phyloP scores from a whole-genome alignment of 2,113 vertebrate genomes.

The Nycticebus coucang region DNA sequence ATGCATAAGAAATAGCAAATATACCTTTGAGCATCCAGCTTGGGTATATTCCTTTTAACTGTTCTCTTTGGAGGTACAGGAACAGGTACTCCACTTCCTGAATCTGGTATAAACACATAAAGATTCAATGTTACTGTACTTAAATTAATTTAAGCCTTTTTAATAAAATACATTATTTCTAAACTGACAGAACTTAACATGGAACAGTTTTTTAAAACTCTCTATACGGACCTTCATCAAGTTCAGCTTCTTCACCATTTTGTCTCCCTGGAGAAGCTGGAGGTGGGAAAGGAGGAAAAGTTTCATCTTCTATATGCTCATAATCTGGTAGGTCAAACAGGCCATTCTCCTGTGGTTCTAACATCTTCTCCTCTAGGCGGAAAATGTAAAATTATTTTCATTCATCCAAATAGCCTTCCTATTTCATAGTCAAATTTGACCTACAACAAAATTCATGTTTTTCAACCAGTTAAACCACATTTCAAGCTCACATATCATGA shows the following conservation, averaged over 20 bases:
- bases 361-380: conserved; percentile 75
- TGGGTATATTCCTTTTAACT: conserved; percentile 91
- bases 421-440: conserved; percentile 14
- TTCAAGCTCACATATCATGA: conserved; percentile 15
- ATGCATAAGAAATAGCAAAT: neutral
- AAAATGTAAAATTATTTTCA: neutral
- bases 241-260: conserved; percentile 79
- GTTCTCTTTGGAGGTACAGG: conserved; percentile 85
- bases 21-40: conserved; percentile 93
- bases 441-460: neutral
- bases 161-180: neutral
- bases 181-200: neutral
- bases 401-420: conserved; percentile 13
- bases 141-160: neutral
- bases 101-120: conserved; percentile 72
- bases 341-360: conserved; percentile 83
- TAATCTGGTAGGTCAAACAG: conserved; percentile 85
- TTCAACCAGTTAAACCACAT: conserved; percentile 35
- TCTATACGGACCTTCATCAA: conserved; percentile 82
- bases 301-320: conserved; percentile 89
- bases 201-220: neutral
- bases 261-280: conserved; percentile 89
- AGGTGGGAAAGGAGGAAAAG: conserved; percentile 91
- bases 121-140: conserved; percentile 34
- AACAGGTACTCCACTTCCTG: conserved; percentile 85